These are phyloP conservation scores for Phyllotreta striolata DNA, from an alignment of 2,888 invertebrate species.

Conservation along the genomic window DNA sequence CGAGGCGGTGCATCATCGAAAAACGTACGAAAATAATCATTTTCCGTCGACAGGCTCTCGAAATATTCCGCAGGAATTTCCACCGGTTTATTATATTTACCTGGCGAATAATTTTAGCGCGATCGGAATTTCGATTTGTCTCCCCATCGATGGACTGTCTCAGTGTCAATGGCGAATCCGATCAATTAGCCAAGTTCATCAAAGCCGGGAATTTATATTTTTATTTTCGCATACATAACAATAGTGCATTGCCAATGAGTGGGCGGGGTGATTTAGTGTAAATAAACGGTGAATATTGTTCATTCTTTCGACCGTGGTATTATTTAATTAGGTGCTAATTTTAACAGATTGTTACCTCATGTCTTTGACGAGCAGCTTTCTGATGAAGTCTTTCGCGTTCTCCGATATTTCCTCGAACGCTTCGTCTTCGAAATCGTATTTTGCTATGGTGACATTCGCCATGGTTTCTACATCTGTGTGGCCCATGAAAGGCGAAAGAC, in stretches of 20 bases:
- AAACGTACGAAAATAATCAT: conserved; percentile 31
- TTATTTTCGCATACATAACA: conserved; percentile 14
- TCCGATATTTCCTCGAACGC: conserved; percentile 94
- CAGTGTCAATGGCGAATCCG: conserved; percentile 26
- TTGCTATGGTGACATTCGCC: conserved; percentile 97
- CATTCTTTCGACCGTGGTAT: conserved; percentile 9
- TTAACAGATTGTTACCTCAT: conserved; percentile 75
- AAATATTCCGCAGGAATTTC: not conserved
- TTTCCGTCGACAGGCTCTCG: conserved; percentile 21
- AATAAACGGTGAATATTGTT: conserved; percentile 15
- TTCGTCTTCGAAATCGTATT: conserved; percentile 97
- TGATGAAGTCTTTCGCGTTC: conserved; percentile 95
- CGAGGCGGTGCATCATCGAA: conserved; percentile 36
- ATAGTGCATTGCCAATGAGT: too few relatives aligned
- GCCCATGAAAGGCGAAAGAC: conserved; percentile 98
- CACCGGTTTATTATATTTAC: not conserved
- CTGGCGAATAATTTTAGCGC: not conserved
- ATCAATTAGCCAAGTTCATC: conserved; percentile 27
- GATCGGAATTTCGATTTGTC: too few relatives aligned
- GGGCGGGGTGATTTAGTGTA: too few relatives aligned
- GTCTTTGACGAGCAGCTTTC: conserved; percentile 89
- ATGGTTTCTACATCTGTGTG: conserved; percentile 97
- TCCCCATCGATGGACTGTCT: not conserved
- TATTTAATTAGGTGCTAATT: conserved; percentile 3
- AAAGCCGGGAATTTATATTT: conserved; percentile 23